Base-by-base conservation (phyloP, 1,140 invertebrate species). In the Elymnias hypermnestra region DNA sequence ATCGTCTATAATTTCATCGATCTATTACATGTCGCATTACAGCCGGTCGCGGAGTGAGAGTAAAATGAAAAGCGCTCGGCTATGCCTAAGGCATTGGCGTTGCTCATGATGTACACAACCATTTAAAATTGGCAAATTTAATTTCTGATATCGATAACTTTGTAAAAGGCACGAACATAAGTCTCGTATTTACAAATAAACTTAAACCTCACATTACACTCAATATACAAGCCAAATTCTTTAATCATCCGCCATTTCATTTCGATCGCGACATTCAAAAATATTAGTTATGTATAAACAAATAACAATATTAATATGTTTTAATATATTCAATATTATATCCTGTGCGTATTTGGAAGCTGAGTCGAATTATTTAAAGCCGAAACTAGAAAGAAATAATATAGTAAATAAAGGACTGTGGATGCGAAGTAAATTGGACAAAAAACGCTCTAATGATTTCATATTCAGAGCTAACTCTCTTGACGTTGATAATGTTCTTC, bases 371-470 rank as follows among this genome's bases (percentile, higher is more conserved):
- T 65, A 42, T 26, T n/a, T 45, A 6, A 78, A 69, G 36, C 62
- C 68, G 1, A 69, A 56, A 43, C 31, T 77, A n/a, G 73, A 82
- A 31, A 59, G 66, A 37, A 76, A 69, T 29, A 78, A 76, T 28
- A 55, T 82, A 3, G 25, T 82, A 0, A 82, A 82, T 22, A 82
- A 78, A 55, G 65, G 72, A n/a, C 38, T 74, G 8, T 78, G 72
- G 77, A 48, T 81, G 0, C 64, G 57, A 10, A 64, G 62, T 21
- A 49, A 50, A 0, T 40, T 42, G 8, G 63, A 68, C 0, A 63
- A 51, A 12, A 28, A 39, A 0, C 48, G 26, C 12, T n/a, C 39
- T 3, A 58, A 53, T 0, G 57, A 67, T 5, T 79, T 74, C 28
- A 67, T 76, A 21, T 79, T 76, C 15, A 56, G 63, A 40, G 35